Base-by-base conservation (phyloP, 2,888 invertebrate genomes). In the Endomychus coccineus region DNA sequence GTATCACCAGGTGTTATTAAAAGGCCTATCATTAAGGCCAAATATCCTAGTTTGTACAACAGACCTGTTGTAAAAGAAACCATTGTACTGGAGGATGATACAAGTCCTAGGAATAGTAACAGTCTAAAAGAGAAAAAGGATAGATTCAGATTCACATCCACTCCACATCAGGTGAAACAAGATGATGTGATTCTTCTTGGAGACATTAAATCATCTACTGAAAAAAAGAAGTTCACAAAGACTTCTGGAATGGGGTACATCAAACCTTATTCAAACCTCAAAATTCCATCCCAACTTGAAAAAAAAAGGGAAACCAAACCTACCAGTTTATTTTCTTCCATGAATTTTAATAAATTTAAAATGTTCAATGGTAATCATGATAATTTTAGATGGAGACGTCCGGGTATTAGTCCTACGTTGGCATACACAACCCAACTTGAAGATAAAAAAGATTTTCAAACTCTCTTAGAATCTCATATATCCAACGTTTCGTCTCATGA, bases 281-380 rank as follows among this genome's bases (percentile, higher is more conserved):
- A 21, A 6, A 33, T 5, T 25, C 9, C 25, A 7, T n/a, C 27
- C 9, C 24, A 15, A 9, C 23, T 10, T 12, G 31, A 25, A 25
- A 24, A 21, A 27, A 29, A 21, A 19, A 19, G 6, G n/a, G 21
- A 16, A n/a, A 31, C 3, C 3, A 31, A 36, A 15, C n/a, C n/a
- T n/a, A n/a, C n/a, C n/a, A n/a, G n/a, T n/a, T n/a, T n/a, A n/a
- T n/a, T n/a, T n/a, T n/a, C n/a, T n/a, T n/a, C n/a, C n/a, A n/a
- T n/a, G n/a, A n/a, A n/a, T n/a, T n/a, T n/a, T n/a, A n/a, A n/a
- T n/a, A n/a, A n/a, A n/a, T n/a, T n/a, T n/a, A n/a, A n/a, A n/a
- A 5, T 27, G 13, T 14, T 13, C 4, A 34, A 34, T 3, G 66
- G 66, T 38, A 58, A 61, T 9, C 64, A 64, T 4, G 62, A 62